phyloP scores from a whole-genome alignment of 2,113 vertebrate genomes.

The Entosphenus tridentatus region DNA sequence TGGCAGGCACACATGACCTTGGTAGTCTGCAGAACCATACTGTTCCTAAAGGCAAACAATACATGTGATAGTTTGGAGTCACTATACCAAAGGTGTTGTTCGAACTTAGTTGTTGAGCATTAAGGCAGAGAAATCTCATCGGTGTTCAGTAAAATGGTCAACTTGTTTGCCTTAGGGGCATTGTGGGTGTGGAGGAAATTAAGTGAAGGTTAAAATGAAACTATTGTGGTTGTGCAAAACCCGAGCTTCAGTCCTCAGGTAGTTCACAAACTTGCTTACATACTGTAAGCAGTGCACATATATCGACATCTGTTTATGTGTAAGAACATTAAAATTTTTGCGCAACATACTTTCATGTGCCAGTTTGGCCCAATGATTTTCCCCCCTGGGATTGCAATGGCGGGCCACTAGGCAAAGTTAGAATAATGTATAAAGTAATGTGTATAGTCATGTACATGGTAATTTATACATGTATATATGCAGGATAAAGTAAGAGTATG shows the following conservation, averaged over 20 bases:
- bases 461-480: not conserved
- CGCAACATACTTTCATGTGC: too few relatives aligned
- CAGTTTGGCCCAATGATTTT: too few relatives aligned
- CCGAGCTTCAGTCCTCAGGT: not conserved
- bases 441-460: not conserved
- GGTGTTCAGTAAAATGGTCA: not conserved
- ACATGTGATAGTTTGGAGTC: not conserved
- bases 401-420: too few relatives aligned
- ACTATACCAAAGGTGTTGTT: not conserved
- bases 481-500: not conserved
- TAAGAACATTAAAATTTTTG: too few relatives aligned
- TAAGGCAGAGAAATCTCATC: not conserved
- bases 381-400: too few relatives aligned
- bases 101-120: not conserved
- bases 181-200: not conserved
- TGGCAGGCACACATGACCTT: too few relatives aligned
- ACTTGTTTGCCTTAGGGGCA: not conserved
- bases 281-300: not conserved
- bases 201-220: not conserved
- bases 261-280: not conserved
- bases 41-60: not conserved
- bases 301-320: not conserved
- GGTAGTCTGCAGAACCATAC: too few relatives aligned
- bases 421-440: not conserved
- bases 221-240: not conserved